These are phyloP conservation scores for Pristionchus mayeri DNA, from an alignment of 2,888 invertebrate species.

Conservation along the genomic window DNA sequence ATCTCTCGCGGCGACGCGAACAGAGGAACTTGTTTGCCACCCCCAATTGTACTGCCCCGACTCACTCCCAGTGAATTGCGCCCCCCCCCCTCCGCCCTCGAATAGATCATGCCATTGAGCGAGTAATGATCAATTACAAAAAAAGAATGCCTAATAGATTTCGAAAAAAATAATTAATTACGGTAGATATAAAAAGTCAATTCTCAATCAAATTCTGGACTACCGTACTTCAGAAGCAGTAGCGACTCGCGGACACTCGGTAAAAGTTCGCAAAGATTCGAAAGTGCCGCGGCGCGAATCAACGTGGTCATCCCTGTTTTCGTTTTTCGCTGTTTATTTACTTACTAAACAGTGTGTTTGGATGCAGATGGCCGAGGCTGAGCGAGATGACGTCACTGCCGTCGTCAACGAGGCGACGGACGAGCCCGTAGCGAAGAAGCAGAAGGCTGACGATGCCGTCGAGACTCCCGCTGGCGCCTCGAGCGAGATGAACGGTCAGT, in stretches of 20 bases:
- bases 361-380: slow-evolving; percentile 30
- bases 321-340: neutral
- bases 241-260: too few species aligned
- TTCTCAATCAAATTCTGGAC: too few species aligned
- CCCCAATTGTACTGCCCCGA: neutral
- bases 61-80: neutral
- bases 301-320: neutral
- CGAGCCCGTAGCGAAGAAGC: neutral
- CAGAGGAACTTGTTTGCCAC: neutral
- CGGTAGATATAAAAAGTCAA: too few species aligned
- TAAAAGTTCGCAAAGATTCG: slow-evolving; percentile 10
- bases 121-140: neutral
- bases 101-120: slow-evolving; percentile 1
- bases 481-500: neutral
- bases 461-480: neutral
- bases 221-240: too few species aligned
- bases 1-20: neutral
- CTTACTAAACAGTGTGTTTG: too few species aligned
- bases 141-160: neutral
- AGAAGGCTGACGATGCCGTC: neutral
- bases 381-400: neutral
- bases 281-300: neutral
- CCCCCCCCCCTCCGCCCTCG: neutral
- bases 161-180: neutral
- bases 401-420: neutral